Conservation (phyloP, 64 coral and sea anemone genomes). For the Montipora sp. region DNA sequence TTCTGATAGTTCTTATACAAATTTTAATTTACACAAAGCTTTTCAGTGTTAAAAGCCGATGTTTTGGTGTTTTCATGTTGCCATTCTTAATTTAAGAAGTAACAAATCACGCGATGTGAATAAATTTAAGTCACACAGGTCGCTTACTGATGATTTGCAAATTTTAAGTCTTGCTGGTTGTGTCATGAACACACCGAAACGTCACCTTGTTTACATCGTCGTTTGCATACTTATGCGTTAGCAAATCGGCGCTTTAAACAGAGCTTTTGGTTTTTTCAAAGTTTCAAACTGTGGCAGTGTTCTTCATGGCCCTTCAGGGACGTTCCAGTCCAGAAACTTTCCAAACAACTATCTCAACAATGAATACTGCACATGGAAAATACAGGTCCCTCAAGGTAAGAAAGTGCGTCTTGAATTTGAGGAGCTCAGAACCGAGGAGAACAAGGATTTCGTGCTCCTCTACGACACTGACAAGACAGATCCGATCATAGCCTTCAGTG, state of each 20-base stretch:
- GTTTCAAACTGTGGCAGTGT: conserved; percentile 83
- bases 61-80: too few species aligned
- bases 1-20: too few species aligned
- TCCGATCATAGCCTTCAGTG: conserved; percentile 85
- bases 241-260: too few species aligned
- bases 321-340: conserved; percentile 88
- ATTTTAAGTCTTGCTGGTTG: too few species aligned
- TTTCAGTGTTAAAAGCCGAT: too few species aligned
- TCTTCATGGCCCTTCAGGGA: conserved; percentile 81
- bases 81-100: too few species aligned
- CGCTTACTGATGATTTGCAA: too few species aligned
- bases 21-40: too few species aligned
- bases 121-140: too few species aligned
- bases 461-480: conserved; percentile 89
- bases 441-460: conserved; percentile 75
- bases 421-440: conserved; percentile 82
- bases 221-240: background rate
- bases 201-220: too few species aligned
- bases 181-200: too few species aligned
- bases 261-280: background rate
- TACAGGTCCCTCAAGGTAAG: conserved; percentile 86
- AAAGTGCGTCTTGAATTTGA: conserved; percentile 91
- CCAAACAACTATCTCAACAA: conserved; percentile 89
- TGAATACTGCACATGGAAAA: conserved; percentile 97
- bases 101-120: too few species aligned